Conservation (phyloP, 2,888 invertebrate genomes). For the Morpho deidamia region DNA sequence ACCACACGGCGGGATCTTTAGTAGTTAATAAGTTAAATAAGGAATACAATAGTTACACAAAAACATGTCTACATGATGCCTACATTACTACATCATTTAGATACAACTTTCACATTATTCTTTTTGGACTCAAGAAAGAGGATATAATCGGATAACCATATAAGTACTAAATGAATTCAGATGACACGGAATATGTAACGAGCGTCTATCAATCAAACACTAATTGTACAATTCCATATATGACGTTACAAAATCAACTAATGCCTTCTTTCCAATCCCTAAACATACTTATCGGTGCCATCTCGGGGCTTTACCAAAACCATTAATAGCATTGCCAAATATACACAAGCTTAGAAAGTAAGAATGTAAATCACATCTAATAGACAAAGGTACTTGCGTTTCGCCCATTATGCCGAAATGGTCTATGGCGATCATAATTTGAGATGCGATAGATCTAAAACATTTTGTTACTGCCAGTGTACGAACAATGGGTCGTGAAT, state of each 20-base stretch:
- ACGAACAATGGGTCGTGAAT: conserved; percentile 52
- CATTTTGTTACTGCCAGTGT: conserved; percentile 34
- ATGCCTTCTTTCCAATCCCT: not conserved
- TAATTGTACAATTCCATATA: not conserved
- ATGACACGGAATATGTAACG: not conserved
- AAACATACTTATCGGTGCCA: conserved; percentile 4
- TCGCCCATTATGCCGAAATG: conserved; percentile 45
- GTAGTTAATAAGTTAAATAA: too few relatives aligned
- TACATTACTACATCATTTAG: too few relatives aligned
- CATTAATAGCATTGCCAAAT: conserved; percentile 31
- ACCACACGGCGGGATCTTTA: too few relatives aligned
- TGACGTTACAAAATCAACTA: conserved; percentile 1
- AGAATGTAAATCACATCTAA: conserved; percentile 32
- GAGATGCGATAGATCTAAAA: conserved; percentile 45
- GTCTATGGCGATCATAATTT: conserved; percentile 49
- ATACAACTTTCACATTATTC: too few relatives aligned
- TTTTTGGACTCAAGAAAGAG: not conserved
- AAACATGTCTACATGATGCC: too few relatives aligned
- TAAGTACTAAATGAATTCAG: not conserved
- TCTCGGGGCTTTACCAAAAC: conserved; percentile 20
- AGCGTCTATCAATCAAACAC: not conserved
- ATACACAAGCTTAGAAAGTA: conserved; percentile 43
- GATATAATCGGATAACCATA: conserved; percentile 1
- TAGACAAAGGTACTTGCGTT: conserved; percentile 33
- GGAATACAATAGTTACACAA: too few relatives aligned